These are phyloP conservation scores for Chymomyza fuscimana DNA, from an alignment of 2,888 invertebrate species.

Conservation along the genomic window DNA sequence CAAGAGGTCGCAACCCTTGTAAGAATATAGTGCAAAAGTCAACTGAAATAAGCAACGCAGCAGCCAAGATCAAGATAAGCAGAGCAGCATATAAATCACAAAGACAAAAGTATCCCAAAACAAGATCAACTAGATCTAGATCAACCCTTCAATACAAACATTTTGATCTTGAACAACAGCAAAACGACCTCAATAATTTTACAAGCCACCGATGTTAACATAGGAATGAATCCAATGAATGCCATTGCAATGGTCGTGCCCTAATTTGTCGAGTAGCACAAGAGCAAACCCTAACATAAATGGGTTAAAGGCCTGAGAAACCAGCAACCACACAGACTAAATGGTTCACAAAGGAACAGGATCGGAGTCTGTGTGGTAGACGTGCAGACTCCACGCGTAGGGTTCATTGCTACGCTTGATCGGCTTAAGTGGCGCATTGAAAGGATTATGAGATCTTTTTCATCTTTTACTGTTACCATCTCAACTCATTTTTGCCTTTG, in stretches of 20 bases:
- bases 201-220: slow-evolving; percentile 51
- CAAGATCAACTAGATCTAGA: slow-evolving; percentile 52
- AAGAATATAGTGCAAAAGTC: slow-evolving; percentile 75
- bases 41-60: slow-evolving; percentile 60
- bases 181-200: slow-evolving; percentile 69
- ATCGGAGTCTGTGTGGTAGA: not conserved
- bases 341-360: slow-evolving; percentile 53
- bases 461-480: slow-evolving; percentile 18
- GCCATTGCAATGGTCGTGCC: slow-evolving; percentile 50
- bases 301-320: slow-evolving; percentile 68
- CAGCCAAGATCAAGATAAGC: slow-evolving; percentile 56
- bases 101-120: slow-evolving; percentile 28
- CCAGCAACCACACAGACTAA: slow-evolving; percentile 64
- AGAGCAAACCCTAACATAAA: slow-evolving; percentile 55
- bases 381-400: slow-evolving; percentile 61
- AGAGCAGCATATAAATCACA: slow-evolving; percentile 54
- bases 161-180: slow-evolving; percentile 63
- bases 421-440: slow-evolving; percentile 80
- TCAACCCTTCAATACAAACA: slow-evolving; percentile 75
- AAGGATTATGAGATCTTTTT: slow-evolving; percentile 76
- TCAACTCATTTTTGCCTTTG: slow-evolving; percentile 32
- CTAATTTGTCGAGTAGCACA: slow-evolving; percentile 68
- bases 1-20: slow-evolving; percentile 5
- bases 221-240: slow-evolving; percentile 23
- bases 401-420: slow-evolving; percentile 74